These are phyloP conservation scores for Globia sparganii DNA, from an alignment of 2,888 invertebrate genomes.

Conservation along the genomic window DNA sequence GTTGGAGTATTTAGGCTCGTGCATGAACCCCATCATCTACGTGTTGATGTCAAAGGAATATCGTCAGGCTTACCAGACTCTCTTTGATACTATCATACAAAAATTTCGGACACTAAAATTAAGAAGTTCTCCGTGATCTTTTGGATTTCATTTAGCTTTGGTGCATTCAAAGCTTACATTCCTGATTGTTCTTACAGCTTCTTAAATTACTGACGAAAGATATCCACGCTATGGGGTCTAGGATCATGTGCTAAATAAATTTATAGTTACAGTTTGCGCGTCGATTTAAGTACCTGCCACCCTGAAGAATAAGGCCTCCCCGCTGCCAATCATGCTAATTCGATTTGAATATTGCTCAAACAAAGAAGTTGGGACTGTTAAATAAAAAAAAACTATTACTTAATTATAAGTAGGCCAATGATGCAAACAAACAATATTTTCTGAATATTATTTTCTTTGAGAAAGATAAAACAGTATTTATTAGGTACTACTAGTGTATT, in stretches of 20 bases:
- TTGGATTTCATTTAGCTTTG: neutral
- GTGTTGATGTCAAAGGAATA: conserved; percentile 98
- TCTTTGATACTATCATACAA: conserved; percentile 89
- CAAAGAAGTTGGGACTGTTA: neutral
- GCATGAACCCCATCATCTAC: conserved; percentile 97
- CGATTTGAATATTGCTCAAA: neutral
- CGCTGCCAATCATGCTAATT: too few species aligned
- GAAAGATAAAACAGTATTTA: conserved; percentile 11
- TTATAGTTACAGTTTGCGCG: too few species aligned
- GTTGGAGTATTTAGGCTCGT: conserved; percentile 95
- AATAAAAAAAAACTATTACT: neutral
- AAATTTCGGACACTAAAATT: conserved; percentile 60
- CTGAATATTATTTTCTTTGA: conserved; percentile 3
- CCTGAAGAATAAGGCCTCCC: neutral
- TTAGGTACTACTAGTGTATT: neutral
- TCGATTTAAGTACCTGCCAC: too few species aligned
- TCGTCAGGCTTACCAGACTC: conserved; percentile 95
- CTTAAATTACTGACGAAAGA: too few species aligned
- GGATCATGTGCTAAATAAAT: too few species aligned
- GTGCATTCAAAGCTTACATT: neutral
- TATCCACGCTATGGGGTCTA: neutral
- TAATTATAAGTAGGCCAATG: neutral
- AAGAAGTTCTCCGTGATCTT: neutral
- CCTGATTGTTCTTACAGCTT: neutral
- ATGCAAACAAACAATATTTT: neutral